Percentiles rank a stretch among this genome's conserved stretches.
Evolutionary conservation across 2,888 invertebrate genomes (phyloP).

Genomic region (Yponomeuta plumbellus): DNA sequence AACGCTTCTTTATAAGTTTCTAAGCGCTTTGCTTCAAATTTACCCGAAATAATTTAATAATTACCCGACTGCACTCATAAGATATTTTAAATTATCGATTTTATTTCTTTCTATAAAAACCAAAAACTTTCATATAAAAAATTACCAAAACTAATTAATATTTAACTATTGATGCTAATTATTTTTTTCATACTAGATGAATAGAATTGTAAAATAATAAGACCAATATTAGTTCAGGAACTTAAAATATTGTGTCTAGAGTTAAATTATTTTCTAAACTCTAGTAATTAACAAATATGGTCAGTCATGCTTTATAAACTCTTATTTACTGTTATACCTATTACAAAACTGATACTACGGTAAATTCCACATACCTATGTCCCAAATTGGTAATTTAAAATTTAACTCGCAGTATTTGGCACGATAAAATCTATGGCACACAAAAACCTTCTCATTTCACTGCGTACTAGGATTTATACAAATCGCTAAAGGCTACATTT

Average conservation of each 20-base stretch:
- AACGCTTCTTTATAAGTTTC: no score
- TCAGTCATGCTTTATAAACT: slow-evolving; percentile 48
- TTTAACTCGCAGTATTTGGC: background rate
- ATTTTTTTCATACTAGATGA: background rate
- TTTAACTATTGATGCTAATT: background rate
- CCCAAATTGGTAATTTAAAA: no score
- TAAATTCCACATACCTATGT: no score
- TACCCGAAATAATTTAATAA: no score
- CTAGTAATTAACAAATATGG: slow-evolving; percentile 56
- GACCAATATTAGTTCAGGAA: background rate
- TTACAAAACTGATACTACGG: no score
- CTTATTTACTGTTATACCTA: background rate
- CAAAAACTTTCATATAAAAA: background rate
- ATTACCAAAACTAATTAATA: background rate
- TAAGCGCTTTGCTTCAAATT: no score
- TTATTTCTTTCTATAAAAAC: no score
- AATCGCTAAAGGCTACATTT: background rate
- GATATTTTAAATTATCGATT: no score
- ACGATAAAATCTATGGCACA: background rate
- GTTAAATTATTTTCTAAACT: background rate
- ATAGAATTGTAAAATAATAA: background rate
- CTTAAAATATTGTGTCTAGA: background rate
- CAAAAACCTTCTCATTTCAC: background rate
- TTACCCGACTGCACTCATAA: no score
- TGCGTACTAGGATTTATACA: no score